Evolutionary conservation across 2,888 invertebrate genomes (phyloP).

Genomic region (Pinctada fucata): DNA sequence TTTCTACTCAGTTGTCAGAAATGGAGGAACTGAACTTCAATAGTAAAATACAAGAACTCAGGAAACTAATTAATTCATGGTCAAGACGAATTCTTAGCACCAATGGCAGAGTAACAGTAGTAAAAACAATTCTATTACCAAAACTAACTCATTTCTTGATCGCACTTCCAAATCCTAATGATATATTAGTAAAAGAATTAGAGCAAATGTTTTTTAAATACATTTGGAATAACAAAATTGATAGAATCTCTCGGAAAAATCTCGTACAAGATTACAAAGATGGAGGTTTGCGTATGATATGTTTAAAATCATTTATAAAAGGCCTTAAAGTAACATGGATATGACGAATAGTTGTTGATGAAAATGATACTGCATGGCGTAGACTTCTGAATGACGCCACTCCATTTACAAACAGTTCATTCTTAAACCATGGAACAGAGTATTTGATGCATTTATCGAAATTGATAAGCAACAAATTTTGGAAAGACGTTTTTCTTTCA

Average conservation of each 20-base stretch:
- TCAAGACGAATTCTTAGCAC: slow-evolving; percentile 18
- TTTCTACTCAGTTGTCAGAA: neutral
- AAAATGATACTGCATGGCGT: slow-evolving; percentile 4
- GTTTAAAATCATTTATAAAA: slow-evolving; percentile 13
- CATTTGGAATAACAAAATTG: slow-evolving; percentile 21
- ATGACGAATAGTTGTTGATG: slow-evolving; percentile 7
- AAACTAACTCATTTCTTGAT: slow-evolving; percentile 23
- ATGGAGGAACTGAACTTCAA: slow-evolving; percentile 8
- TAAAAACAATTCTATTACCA: slow-evolving; percentile 19
- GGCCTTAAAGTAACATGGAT: slow-evolving; percentile 26
- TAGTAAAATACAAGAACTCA: slow-evolving; percentile 11
- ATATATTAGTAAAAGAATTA: slow-evolving; percentile 4
- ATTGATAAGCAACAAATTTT: neutral
- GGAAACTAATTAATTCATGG: slow-evolving; percentile 10
- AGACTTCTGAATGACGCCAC: neutral
- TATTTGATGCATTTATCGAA: neutral
- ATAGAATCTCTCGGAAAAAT: slow-evolving; percentile 22
- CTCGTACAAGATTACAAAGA: slow-evolving; percentile 16
- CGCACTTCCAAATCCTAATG: slow-evolving; percentile 19
- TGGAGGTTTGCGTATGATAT: slow-evolving; percentile 20
- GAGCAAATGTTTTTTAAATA: slow-evolving; percentile 13
- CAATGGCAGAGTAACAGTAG: slow-evolving; percentile 24
- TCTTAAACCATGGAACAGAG: neutral
- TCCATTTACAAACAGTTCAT: too few relatives aligned
- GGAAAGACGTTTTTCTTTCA: neutral